Evolutionary conservation across 2,113 vertebrate species (phyloP), one percentile per base, ranked within the genome.

Genomic region (Dasypus novemcinctus): DNA sequence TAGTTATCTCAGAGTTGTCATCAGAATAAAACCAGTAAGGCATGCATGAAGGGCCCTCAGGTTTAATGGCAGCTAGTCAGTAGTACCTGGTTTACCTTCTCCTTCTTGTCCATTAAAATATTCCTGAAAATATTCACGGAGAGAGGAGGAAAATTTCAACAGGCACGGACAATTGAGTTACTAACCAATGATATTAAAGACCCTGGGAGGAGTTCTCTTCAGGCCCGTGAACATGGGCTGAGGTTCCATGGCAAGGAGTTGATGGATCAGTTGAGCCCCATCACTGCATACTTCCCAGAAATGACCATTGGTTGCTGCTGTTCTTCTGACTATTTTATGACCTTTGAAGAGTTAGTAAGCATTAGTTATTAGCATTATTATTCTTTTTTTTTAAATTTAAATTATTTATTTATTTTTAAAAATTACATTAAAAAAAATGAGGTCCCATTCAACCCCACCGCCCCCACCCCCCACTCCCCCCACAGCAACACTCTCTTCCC

Each of bases 231-330:
- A 38, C 6, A 38, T 0, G 31, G 57, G 1, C 21, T 29, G 46
- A 13, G 7, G 5, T 5, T 10, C 20, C 17, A n/a, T 8, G n/a
- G 66, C 31, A 3, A 52, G 41, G 23, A 20, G 13, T 43, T 13
- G 0, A 0, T 12, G 27, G 57, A 6, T 2, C 13, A 20, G 8
- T 12, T 14, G 54, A 18, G 20, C 6, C 64, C 15, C 9, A 3
- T 52, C 36, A 5, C 20, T 29, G 31, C 6, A 27, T 4, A 23
- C 25, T 43, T 46, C 20, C 57, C 57, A 59, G 57, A 49, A 49
- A 49, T 49, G 18, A 57, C 7, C 17, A 75, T 36, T 4, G 46
- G 23, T 9, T 41, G 33, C 9, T 74, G 7, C 21, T 84, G 52
- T 7, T 89, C 1, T 5, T 76, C 23, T 25, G 36, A 20, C n/a